Evolutionary conservation across 2,113 vertebrate species (phyloP), one percentile per base, ranked within the genome.

Genomic region (Misgurnus anguillicaudatus): DNA sequence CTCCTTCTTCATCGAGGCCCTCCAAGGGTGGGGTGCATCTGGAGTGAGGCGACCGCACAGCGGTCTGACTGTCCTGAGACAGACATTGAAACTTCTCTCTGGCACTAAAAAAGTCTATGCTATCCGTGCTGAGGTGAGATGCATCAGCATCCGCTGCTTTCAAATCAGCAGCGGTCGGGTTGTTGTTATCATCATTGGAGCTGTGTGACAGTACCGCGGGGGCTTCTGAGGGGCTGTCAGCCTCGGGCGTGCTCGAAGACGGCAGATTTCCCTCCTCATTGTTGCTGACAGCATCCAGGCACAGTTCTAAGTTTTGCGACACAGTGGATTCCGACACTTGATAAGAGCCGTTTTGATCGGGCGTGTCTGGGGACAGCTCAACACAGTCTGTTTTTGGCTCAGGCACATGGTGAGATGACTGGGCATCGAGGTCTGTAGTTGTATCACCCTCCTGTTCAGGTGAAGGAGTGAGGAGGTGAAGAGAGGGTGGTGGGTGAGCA

Each of bases 101-200:
- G 82, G 97, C 96, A 0, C 95, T 98, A 87, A 96, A 94, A 90
- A 99, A 99, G 88, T 98, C 92, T 17, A 98, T 98, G 86, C 95
- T 94, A 87, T 98, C 96, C 0, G 91, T 80, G 79, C 94, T 95
- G 83, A 94, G 93, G 79, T 87, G 92, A 7, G 94, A 87, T 14
- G 87, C 91, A 0, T 77, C 76, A 66, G 90, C 89, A 41, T 90
- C 71, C 77, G 0, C 55, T 4, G 3, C 21, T 9, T 82, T 10
- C 85, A 83, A 1, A 84, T 72, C 81, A 16, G 24, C 86, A 77
- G 0, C 63, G 65, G 71, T 11, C 13, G 0, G 31, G 82, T 85
- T 87, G 69, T 91, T 90, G 85, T 91, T 89, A 84, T 88, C 75
- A n/a, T 45, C 47, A n/a, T 39, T 51, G 8, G 76, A 67, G 21